Percentiles rank a stretch among this genome's conserved stretches.
These are phyloP conservation scores for Morus bassanus DNA, from an alignment of 2,797 vertebrate genomes.

Conservation along the genomic window DNA sequence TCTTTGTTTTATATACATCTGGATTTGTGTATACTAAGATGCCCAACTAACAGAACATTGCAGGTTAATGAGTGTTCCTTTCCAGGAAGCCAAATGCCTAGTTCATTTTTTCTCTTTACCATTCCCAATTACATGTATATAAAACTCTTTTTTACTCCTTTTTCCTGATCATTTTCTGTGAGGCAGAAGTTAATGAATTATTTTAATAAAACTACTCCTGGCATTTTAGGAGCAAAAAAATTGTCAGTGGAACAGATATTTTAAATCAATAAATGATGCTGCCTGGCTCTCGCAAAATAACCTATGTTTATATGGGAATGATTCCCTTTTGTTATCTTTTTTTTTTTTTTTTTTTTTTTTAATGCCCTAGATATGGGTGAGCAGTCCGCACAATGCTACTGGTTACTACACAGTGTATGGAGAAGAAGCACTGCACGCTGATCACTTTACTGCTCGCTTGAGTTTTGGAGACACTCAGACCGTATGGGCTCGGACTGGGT, in stretches of 20 bases:
- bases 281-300: neutral
- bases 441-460: conserved; percentile 92
- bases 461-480: conserved; percentile 96
- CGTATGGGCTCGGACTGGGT: conserved; percentile 91
- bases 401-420: conserved; percentile 96
- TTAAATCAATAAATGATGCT: neutral
- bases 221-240: neutral
- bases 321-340: neutral
- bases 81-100: neutral
- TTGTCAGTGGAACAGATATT: neutral
- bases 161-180: neutral
- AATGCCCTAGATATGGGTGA: conserved; percentile 88
- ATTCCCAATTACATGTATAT: neutral
- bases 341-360: neutral
- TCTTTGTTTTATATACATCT: neutral
- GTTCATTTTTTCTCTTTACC: neutral
- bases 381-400: conserved; percentile 92
- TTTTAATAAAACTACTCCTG: neutral
- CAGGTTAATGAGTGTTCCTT: neutral
- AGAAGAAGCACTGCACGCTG: conserved; percentile 90
- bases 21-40: neutral
- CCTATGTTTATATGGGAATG: neutral
- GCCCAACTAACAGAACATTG: neutral
- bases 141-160: neutral
- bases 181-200: neutral